Evolutionary conservation across 2,113 vertebrate species (phyloP).

Genomic region (Prietella phreatophila): DNA sequence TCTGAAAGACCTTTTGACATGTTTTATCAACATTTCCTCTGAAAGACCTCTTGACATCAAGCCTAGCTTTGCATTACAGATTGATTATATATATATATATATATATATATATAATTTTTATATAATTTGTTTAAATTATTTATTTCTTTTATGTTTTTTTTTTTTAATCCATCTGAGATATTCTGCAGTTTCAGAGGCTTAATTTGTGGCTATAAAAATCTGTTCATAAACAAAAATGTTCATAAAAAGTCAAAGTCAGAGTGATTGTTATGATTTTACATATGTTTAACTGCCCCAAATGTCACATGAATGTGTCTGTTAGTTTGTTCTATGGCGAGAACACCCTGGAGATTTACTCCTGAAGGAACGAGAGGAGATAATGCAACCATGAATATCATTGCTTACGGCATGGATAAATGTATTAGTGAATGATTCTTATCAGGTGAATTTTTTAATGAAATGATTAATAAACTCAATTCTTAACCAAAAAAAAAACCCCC

Average conservation of each 20-base stretch:
- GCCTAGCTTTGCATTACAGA: neutral
- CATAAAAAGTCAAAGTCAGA: neutral
- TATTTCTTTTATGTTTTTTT: too few species aligned
- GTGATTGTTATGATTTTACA: neutral
- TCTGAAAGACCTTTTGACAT: constrained; percentile 11
- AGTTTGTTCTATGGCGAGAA: neutral
- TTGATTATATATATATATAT: too few species aligned
- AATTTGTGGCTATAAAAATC: neutral
- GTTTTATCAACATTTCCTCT: constrained; percentile 12
- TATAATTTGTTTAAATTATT: too few species aligned
- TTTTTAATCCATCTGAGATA: too few species aligned
- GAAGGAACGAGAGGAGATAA: neutral
- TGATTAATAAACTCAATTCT: neutral
- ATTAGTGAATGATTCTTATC: neutral
- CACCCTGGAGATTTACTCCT: neutral
- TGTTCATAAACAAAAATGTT: too few species aligned
- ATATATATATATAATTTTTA: too few species aligned
- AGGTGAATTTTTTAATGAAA: neutral
- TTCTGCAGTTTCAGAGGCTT: neutral
- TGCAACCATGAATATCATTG: neutral
- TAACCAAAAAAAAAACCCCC: neutral
- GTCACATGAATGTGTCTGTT: neutral
- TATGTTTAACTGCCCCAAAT: neutral
- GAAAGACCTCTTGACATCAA: neutral
- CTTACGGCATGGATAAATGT: neutral